Evolutionary conservation across 1,140 invertebrate genomes (phyloP).

Genomic region (Leptinotarsa texana): DNA sequence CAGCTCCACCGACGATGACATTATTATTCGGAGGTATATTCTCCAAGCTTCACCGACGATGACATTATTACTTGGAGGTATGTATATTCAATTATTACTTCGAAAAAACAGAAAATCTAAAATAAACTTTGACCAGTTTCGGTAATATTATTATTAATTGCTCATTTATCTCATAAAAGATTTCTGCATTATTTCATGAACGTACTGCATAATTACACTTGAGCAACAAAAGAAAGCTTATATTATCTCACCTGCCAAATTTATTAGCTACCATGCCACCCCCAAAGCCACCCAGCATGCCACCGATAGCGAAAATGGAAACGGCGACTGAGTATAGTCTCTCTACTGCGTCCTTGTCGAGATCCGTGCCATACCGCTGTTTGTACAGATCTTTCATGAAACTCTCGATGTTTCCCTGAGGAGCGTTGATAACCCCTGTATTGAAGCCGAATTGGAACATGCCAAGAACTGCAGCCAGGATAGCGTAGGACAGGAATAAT

Average conservation of each 20-base stretch:
- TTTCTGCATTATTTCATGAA: no score
- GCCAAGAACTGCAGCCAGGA: slow-evolving; percentile 90
- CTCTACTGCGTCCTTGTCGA: slow-evolving; percentile 71
- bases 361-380: slow-evolving; percentile 72
- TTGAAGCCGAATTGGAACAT: slow-evolving; percentile 99
- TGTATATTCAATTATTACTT: no score
- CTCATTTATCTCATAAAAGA: no score
- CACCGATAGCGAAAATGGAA: slow-evolving; percentile 92
- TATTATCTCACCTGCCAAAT: slow-evolving; percentile 76
- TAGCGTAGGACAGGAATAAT: slow-evolving; percentile 88
- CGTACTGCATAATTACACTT: no score
- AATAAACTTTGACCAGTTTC: no score
- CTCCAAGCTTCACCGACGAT: no score
- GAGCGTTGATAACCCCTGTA: slow-evolving; percentile 97
- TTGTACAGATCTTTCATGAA: slow-evolving; percentile 91
- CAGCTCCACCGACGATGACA: no score
- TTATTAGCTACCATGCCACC: slow-evolving; percentile 87
- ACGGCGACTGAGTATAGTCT: slow-evolving; percentile 88
- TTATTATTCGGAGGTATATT: no score
- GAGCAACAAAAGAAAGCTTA: no score
- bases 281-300: slow-evolving; percentile 91
- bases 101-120: no score
- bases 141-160: no score
- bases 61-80: no score
- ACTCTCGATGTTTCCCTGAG: slow-evolving; percentile 88